Percentiles rank a stretch among this genome's conserved stretches.
These are phyloP conservation scores for Karalla daura DNA, from an alignment of 2,797 vertebrate species.

Conservation along the genomic window DNA sequence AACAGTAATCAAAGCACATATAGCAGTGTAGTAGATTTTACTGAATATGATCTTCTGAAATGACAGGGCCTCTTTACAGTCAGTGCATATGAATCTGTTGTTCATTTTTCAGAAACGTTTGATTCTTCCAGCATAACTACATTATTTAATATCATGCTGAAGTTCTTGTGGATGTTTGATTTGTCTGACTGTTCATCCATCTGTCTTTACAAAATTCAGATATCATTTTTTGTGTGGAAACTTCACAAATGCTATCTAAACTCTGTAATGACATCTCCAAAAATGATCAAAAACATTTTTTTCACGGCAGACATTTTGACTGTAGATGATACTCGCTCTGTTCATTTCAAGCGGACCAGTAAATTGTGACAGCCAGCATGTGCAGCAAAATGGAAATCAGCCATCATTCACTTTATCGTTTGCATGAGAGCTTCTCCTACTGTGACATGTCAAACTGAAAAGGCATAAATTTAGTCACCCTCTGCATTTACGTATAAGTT, in stretches of 20 bases:
- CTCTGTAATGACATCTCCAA: neutral
- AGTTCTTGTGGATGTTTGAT: neutral
- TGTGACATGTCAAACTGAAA: neutral
- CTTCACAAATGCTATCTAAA: neutral
- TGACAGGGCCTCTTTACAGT: neutral
- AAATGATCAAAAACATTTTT: too few relatives aligned
- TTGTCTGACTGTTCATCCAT: neutral
- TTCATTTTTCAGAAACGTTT: neutral
- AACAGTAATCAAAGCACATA: neutral
- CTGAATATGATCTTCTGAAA: neutral
- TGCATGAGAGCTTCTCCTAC: neutral
- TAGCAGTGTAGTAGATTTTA: neutral
- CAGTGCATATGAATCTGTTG: neutral
- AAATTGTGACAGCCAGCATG: neutral
- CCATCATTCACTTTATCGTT: neutral
- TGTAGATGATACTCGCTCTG: neutral
- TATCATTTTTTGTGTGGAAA: slow-evolving; percentile 1
- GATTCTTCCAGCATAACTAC: neutral
- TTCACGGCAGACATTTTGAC: neutral
- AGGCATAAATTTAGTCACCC: neutral
- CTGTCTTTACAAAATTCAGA: too few relatives aligned
- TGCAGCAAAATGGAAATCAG: neutral
- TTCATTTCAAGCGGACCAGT: neutral
- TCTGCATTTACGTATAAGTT: neutral
- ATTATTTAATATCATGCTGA: neutral